Conservation (phyloP, 2,888 invertebrate species). For the Drosophila parthenogenetica region DNA sequence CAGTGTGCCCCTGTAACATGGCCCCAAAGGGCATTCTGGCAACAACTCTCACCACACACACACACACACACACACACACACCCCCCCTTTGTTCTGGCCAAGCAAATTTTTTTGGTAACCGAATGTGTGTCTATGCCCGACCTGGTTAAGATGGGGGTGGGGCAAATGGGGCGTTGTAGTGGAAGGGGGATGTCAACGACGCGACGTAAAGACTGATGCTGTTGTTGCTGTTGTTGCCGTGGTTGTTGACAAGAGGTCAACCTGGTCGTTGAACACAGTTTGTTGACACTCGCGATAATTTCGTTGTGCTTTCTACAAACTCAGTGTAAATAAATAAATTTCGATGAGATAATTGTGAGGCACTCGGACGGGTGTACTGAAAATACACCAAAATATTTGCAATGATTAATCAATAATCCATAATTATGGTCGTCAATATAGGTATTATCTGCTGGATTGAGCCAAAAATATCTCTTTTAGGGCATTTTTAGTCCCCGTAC, state of each 20-base stretch:
- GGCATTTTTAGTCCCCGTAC: no score
- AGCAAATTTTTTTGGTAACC: constrained; percentile 2
- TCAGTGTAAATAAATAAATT: neutral
- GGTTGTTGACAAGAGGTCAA: constrained; percentile 45
- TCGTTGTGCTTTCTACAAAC: constrained; percentile 13
- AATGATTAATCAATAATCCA: no score
- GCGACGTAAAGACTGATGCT: constrained; percentile 18
- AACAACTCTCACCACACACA: neutral
- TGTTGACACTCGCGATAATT: constrained; percentile 71
- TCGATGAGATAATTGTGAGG: no score
- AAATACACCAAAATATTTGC: no score
- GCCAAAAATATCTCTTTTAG: no score
- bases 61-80: no score
- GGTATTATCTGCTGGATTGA: no score
- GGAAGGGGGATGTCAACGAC: constrained; percentile 18
- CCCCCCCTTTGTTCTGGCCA: neutral
- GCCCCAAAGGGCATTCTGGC: constrained; percentile 2
- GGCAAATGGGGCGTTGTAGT: neutral
- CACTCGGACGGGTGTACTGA: no score
- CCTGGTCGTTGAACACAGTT: constrained; percentile 51
- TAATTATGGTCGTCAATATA: no score
- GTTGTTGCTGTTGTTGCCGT: constrained; percentile 17
- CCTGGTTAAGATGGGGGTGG: constrained; percentile 40
- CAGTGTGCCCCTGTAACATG: constrained; percentile 6
- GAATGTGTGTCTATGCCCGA: constrained; percentile 51